Evolutionary conservation across 92 coral and sea anemone species (phyloP), one percentile per base, ranked within the genome.

Genomic region (Epizoanthus stellaris): DNA sequence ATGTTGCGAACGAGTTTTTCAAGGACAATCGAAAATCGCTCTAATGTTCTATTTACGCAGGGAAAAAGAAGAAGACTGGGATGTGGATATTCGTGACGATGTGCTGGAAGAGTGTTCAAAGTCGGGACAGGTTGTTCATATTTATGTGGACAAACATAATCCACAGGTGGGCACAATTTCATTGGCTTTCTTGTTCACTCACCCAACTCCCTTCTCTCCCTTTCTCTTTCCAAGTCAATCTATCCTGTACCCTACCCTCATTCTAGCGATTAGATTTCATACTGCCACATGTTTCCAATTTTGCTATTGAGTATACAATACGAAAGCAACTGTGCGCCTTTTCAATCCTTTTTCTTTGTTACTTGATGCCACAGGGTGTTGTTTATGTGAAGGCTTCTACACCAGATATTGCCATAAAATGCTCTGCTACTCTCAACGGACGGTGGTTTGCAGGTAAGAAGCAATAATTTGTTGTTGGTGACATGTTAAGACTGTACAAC

Each of bases 391-490:
- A 96, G 86, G 95, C 96, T 77, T 87, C 82, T 69, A 94, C 95
- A 53, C 94, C 99, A 57, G 99, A 96, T 67, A 81, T 88, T 45
- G 99, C 99, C 69, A 90, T 92, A 16, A 93, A 91, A 63, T 98
- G 98, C 15, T 88, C 98, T 23, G 93, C 90, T 70, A 80, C 98
- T 63, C 89, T 96, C 54, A 98, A 94, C 71, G 99, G 99, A 12
- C 82, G 99, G 34, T 96, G 99, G 99, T 96, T 96, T 93, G 99
- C 99, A 30, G 99, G 99, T 95, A 74, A 54, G 91, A 34, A 9
- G 54, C 10, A 82, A 25, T 1, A 53, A 38, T 30, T 61, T 19
- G 5, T n/a, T 56, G 34, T 20, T 81, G 66, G 59, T 57, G 14
- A 11, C 34, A 5, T 17, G 36, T 30, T 1, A 30, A 30, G 36